phyloP scores from a whole-genome alignment of 2,888 invertebrate species.

The Rotaria sp. region DNA sequence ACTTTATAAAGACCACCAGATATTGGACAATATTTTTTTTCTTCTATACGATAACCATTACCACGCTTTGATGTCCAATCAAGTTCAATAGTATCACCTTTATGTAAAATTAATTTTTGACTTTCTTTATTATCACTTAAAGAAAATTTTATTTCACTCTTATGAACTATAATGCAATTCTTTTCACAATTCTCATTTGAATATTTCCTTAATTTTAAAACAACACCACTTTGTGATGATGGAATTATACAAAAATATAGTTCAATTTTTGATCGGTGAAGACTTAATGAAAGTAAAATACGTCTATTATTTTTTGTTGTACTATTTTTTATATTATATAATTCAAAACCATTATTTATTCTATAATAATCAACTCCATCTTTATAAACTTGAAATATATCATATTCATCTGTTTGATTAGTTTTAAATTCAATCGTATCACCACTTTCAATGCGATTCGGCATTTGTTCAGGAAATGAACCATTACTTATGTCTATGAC shows the following conservation, averaged over 20 bases:
- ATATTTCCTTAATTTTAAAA: background rate
- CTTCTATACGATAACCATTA: background rate
- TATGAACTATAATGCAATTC: background rate
- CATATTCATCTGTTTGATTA: background rate
- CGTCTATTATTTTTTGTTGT: background rate
- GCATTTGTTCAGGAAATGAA: background rate
- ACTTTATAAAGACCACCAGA: background rate
- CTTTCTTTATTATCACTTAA: background rate
- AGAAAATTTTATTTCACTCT: background rate
- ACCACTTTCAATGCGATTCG: background rate
- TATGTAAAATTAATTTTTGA: background rate
- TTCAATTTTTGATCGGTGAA: background rate
- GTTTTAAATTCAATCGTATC: background rate
- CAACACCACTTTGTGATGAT: background rate
- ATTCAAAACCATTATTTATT: background rate
- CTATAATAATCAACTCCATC: background rate
- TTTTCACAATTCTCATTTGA: background rate
- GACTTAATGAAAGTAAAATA: background rate
- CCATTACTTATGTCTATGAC: background rate
- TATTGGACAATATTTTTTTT: slow-evolving; percentile 22
- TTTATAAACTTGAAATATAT: slow-evolving; percentile 23
- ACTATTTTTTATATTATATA: background rate
- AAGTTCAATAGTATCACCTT: background rate
- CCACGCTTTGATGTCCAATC: background rate
- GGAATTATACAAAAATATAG: slow-evolving; percentile 5